Base-by-base conservation (phyloP, 1,140 invertebrate species). In the Globodera rostochiensis region DNA sequence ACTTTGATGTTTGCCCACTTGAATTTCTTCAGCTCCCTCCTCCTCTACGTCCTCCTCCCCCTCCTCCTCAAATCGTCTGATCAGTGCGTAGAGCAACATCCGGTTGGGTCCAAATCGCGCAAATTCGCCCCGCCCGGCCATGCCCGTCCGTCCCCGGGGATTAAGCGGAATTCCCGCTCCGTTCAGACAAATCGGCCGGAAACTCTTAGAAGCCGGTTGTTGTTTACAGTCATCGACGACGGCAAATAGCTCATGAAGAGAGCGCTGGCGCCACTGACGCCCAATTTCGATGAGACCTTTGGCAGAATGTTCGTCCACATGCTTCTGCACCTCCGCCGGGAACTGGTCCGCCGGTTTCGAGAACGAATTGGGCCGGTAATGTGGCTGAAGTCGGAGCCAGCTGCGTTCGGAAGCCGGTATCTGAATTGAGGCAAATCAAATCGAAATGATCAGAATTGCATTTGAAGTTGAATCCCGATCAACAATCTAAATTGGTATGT, bases 41-140 rank as follows among this genome's bases (percentile, higher is more conserved):
- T 64, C 13, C 9, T 49, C 25, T 21, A 19, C 15, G 19, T 57
- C 11, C 4, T 47, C 60, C 11, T 50, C 73, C 53, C 60, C 46
- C 53, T 74, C 45, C 47, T 67, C 66, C 49, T 46, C 25, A 69
- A 53, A 36, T 45, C 80, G 77, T 45, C 57, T 57, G 25, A 85
- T 74, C 60, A 85, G 71, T 21, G 85, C 84, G 71, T 85, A 85
- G 45, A 81, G 75, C 47, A 81, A 80, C 9, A 83, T 21, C 36
- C 53, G 67, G 49, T 85, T 85, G 15, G 85, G 76, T 4, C 84
- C 84, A 74, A 86, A 85, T 46, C 80, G 83, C 5, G 82, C 73
- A 60, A 78, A 87, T 46, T 84, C 53, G 8, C 85, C 85, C 49
- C 84, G 73, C 19, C 84, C 84, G 7, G 64, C 66, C 47, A 84